Conservation (phyloP, 2,113 vertebrate genomes). For the Struthidea cinerea region DNA sequence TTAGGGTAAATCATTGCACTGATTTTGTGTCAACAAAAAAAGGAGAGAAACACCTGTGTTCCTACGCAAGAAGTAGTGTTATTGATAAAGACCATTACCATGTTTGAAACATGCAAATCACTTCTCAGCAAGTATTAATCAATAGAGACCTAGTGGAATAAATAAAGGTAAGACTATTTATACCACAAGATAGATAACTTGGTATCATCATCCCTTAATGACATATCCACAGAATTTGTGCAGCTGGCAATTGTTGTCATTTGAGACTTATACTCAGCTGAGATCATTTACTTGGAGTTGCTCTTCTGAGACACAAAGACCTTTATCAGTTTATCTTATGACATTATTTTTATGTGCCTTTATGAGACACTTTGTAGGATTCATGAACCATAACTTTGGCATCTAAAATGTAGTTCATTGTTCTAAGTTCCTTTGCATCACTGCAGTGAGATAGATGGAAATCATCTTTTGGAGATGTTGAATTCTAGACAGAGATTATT, state of each 20-base stretch:
- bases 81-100: neutral
- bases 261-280: conserved; percentile 20
- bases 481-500: neutral
- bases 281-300: conserved; percentile 25
- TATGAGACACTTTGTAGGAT: conserved; percentile 16
- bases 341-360: conserved; percentile 43
- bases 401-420: neutral
- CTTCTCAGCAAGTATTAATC: neutral
- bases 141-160: neutral
- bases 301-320: conserved; percentile 45
- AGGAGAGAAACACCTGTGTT: neutral
- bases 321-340: conserved; percentile 49
- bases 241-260: conserved; percentile 40
- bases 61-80: neutral
- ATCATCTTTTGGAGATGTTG: neutral
- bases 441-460: neutral
- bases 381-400: conserved; percentile 12
- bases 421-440: neutral
- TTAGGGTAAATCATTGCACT: neutral
- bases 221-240: neutral
- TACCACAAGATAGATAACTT: neutral
- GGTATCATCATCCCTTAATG: neutral
- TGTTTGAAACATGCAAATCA: neutral
- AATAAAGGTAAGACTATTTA: neutral
- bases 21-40: neutral